Base-by-base conservation (phyloP, 2,888 invertebrate genomes). In the Strigamia maritima region DNA sequence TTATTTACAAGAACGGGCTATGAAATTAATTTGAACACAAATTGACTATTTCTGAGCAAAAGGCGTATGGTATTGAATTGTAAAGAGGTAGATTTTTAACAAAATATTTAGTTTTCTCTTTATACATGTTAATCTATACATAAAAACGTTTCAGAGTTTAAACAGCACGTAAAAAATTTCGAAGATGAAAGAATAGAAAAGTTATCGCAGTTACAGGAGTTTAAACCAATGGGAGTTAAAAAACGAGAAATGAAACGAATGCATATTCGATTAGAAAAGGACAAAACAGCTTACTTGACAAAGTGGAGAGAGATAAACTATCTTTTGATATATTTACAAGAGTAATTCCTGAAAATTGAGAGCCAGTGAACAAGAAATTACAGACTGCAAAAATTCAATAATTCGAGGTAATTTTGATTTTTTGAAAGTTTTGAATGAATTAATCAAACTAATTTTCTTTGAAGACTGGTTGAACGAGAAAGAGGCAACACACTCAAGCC, bases 291-390 rank as follows among this genome's bases (percentile, higher is more conserved):
- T 31, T 82, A 3, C 82, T 87, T 31, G 86, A 86, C 79, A 86
- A 86, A 84, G 87, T 86, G 77, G 87, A 87, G 81, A 82, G 86
- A 75, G 87, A 87, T 81, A 85, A 86, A 82, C 81, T 86, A 82
- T 81, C 83, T 44, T 84, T 85, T 6, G 86, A 87, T 78, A 87
- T 87, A 82, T 80, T 85, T 0, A 84, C 85, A 77, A 84, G 70
- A 70, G 28, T 70, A 4, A 28, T 70, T 12, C 70, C 70, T 12
- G 24, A 16, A 70, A 70, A 70, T 14, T 70, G 12, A 12, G 35
- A 38, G 82, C 89, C 16, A 86, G 92, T 10, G 95, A 96, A 84
- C 91, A 94, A 80, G 97, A 97, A 87, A 95, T 96, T 83, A 89
- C 93, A 22, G 96, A 96, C 84, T 87, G 88, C 93, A 84, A 93